Evolutionary conservation across 2,888 invertebrate species (phyloP), one percentile per base, ranked within the genome.

Genomic region (Allolobophora icterica): DNA sequence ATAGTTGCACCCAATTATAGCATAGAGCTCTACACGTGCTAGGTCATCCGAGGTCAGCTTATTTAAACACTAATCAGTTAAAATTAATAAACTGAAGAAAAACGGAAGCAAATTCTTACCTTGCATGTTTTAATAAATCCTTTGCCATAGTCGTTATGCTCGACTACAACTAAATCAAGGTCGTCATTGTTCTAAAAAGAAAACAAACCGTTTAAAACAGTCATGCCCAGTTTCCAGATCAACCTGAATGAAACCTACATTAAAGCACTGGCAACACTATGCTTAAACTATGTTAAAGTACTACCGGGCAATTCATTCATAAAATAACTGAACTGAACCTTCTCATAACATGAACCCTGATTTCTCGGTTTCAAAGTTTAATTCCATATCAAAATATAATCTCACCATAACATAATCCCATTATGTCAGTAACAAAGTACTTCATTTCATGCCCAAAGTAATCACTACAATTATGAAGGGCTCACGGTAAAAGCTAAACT

Each of bases 81-180:
- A 71, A 71, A 71, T 71, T n/a, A 71, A 71, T 71, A n/a, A n/a
- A 30, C 71, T n/a, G 52, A 71, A 71, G 8, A 13, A 71, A 71
- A n/a, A 71, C 4, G 71, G 11, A 71, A 71, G n/a, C 11, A 8
- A 71, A 71, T n/a, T 8, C 30, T 71, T 91, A 96, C 95, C 94
- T 95, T 95, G 93, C 95, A 96, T 84, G 94, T 95, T 92, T 96
- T 96, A 45, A 96, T 96, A 91, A 95, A 94, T 34, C 96, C 96
- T 94, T 96, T 96, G 0, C 96, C 96, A 94, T 95, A 96, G 30
- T 93, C 93, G 40, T 93, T 93, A 92, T 95, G 95, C 91, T 96
- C 96, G 52, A 94, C 93, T 30, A 96, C 94, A 92, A 94, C 93
- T 40, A 96, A 94, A 92, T 96, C 96, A 89, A 96, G 93, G 92